Percentiles rank a stretch among this genome's conserved stretches.
These are phyloP conservation scores for Pseudomyrmex dendroicus DNA, from an alignment of 1,140 invertebrate species.

Conservation along the genomic window DNA sequence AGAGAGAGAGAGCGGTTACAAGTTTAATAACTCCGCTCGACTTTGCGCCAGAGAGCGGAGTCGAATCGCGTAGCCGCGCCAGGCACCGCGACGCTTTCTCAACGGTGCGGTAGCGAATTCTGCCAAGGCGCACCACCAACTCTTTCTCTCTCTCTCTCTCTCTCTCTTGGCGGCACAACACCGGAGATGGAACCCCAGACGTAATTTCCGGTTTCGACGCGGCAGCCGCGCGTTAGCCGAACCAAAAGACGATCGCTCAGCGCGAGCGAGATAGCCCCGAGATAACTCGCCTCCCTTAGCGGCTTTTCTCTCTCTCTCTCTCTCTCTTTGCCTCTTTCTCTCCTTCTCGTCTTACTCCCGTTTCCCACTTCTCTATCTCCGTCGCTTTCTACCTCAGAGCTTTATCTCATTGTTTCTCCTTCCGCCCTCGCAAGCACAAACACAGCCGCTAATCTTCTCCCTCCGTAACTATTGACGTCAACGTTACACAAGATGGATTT, in stretches of 20 bases:
- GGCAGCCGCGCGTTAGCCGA: constrained; percentile 76
- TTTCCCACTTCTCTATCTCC: neutral
- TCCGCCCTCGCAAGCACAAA: constrained; percentile 15
- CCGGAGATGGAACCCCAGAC: constrained; percentile 85
- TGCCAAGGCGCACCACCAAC: constrained; percentile 69
- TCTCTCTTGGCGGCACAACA: constrained; percentile 78
- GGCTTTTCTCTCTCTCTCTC: constrained; percentile 19
- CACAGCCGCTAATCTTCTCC: neutral
- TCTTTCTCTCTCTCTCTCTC: constrained; percentile 21
- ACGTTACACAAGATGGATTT: constrained; percentile 16
- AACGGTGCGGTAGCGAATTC: constrained; percentile 70
- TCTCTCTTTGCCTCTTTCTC: constrained; percentile 9
- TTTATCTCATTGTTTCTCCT: constrained; percentile 49
- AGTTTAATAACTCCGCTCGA: constrained; percentile 76
- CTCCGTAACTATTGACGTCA: neutral
- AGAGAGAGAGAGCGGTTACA: constrained; percentile 60
- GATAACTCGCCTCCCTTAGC: constrained; percentile 70
- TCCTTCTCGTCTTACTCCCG: neutral
- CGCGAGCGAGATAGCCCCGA: constrained; percentile 76
- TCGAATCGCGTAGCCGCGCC: constrained; percentile 34
- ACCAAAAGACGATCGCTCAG: constrained; percentile 84
- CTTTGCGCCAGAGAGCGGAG: constrained; percentile 37
- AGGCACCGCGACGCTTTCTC: constrained; percentile 68
- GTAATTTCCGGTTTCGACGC: constrained; percentile 84
- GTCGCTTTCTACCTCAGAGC: neutral